Evolutionary conservation across 2,888 invertebrate species (phyloP).

Genomic region (Erynnis tages): DNA sequence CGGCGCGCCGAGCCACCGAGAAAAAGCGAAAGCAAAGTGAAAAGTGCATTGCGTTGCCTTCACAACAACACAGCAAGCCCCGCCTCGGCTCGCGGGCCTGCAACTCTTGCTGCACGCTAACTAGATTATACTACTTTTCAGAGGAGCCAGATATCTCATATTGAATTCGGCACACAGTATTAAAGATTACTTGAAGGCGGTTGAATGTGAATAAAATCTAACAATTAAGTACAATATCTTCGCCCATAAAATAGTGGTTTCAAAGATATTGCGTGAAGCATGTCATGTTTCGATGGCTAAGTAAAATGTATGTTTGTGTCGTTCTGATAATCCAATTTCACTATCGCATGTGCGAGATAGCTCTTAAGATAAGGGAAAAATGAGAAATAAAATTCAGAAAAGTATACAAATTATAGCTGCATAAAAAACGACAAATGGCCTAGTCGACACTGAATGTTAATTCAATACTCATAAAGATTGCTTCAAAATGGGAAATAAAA

Average conservation of each 20-base stretch:
- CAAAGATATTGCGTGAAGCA: background rate
- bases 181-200: too few relatives aligned
- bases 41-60: conserved; percentile 51
- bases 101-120: too few relatives aligned
- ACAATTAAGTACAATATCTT: too few relatives aligned
- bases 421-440: conserved; percentile 28
- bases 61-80: conserved; percentile 30
- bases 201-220: too few relatives aligned
- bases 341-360: background rate
- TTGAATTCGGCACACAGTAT: too few relatives aligned
- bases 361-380: too few relatives aligned
- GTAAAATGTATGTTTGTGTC: too few relatives aligned
- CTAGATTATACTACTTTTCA: too few relatives aligned
- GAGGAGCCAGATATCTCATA: too few relatives aligned
- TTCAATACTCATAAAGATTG: conserved; percentile 26
- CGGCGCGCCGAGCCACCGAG: conserved; percentile 41
- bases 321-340: background rate
- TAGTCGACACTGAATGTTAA: conserved; percentile 28
- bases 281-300: background rate
- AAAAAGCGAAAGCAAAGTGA: conserved; percentile 75
- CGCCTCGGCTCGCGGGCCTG: background rate
- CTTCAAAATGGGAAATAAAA: conserved; percentile 23
- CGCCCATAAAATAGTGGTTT: too few relatives aligned
- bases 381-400: conserved; percentile 20
- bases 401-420: conserved; percentile 24